Conservation (phyloP, 2,888 invertebrate genomes). For the Mallateleia sp. region DNA sequence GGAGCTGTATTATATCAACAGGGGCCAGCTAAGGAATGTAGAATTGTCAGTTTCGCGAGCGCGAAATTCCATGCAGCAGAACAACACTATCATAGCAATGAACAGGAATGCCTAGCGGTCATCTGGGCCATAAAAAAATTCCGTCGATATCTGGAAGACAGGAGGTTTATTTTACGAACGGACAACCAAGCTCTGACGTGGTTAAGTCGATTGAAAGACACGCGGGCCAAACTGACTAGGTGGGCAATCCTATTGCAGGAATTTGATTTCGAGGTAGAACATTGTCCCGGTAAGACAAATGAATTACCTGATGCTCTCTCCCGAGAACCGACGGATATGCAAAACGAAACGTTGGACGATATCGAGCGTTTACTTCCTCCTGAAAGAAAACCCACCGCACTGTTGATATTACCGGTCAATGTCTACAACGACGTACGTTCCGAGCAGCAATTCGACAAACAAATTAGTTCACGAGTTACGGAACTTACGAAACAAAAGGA, state of each 20-base stretch:
- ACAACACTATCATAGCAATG: too few species aligned
- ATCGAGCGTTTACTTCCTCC: not conserved
- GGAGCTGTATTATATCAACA: not conserved
- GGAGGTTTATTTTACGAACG: slow-evolving; percentile 75
- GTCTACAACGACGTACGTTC: not conserved
- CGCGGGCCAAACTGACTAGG: slow-evolving; percentile 65
- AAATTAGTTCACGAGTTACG: not conserved
- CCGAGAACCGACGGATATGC: not conserved
- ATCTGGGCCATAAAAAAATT: too few species aligned
- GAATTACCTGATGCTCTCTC: slow-evolving; percentile 30
- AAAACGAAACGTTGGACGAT: not conserved
- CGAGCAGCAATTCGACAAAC: not conserved
- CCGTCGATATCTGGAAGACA: slow-evolving; percentile 2
- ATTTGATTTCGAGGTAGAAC: slow-evolving; percentile 60
- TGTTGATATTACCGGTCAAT: not conserved
- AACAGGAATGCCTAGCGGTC: too few species aligned
- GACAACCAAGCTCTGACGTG: slow-evolving; percentile 77
- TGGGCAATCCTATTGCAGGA: slow-evolving; percentile 76
- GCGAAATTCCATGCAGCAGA: too few species aligned
- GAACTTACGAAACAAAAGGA: too few species aligned
- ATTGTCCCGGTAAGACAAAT: slow-evolving; percentile 40
- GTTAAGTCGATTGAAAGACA: slow-evolving; percentile 75
- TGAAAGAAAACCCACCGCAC: not conserved
- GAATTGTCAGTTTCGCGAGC: slow-evolving; percentile 74
- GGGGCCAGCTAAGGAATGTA: not conserved